These are phyloP conservation scores for Myathropa florea DNA, from an alignment of 2,888 invertebrate genomes.

Conservation along the genomic window DNA sequence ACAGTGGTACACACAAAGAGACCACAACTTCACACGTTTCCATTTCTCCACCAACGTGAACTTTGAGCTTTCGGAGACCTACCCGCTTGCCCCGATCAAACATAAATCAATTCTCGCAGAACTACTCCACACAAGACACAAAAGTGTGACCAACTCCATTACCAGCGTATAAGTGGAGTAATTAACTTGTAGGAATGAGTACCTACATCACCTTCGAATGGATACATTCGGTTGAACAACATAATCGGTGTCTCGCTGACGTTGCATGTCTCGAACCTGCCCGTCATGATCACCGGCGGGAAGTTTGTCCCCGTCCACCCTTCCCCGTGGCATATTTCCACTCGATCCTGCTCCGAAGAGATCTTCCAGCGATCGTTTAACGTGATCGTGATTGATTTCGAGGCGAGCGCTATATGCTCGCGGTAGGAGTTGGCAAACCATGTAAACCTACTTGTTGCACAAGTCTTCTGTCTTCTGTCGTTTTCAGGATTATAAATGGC, in stretches of 20 bases:
- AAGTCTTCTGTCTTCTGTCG: slow-evolving; percentile 38
- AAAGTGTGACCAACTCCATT: slow-evolving; percentile 14
- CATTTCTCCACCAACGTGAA: background rate
- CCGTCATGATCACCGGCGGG: slow-evolving; percentile 7
- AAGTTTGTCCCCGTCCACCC: background rate
- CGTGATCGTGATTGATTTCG: slow-evolving; percentile 67
- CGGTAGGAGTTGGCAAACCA: slow-evolving; percentile 40
- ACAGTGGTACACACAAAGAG: background rate
- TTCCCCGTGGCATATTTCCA: background rate
- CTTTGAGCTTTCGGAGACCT: background rate
- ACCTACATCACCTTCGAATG: slow-evolving; percentile 44
- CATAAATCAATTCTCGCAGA: background rate
- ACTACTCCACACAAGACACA: background rate
- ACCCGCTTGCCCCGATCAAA: background rate
- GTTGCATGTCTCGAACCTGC: slow-evolving; percentile 18
- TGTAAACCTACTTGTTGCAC: slow-evolving; percentile 68
- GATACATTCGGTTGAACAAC: slow-evolving; percentile 57
- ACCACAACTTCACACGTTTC: background rate
- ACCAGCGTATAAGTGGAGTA: slow-evolving; percentile 20
- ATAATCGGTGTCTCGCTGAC: slow-evolving; percentile 45
- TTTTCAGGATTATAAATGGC: slow-evolving; percentile 59
- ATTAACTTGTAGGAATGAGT: slow-evolving; percentile 56
- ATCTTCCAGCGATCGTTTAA: slow-evolving; percentile 58
- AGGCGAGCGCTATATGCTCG: slow-evolving; percentile 42
- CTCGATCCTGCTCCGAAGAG: slow-evolving; percentile 49